Percentiles rank a stretch among this genome's conserved stretches.
Conservation (phyloP, 2,113 vertebrate species). For the Nanorana parkeri region DNA sequence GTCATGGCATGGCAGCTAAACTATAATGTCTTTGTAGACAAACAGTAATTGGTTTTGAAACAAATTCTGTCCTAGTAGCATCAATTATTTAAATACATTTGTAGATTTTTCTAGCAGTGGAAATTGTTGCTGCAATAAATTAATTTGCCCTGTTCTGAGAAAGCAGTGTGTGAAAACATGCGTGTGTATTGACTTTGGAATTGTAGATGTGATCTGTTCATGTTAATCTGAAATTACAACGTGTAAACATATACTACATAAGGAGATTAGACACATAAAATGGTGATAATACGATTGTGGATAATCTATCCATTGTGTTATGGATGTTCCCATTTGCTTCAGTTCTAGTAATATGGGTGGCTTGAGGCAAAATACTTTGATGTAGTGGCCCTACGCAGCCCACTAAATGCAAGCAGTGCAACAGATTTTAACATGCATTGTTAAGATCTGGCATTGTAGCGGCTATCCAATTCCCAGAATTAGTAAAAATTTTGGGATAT, state of each 20-base stretch:
- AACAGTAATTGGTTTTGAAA: slow-evolving; percentile 40
- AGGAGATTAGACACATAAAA: background rate
- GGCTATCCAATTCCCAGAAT: too few species aligned
- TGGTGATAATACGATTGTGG: background rate
- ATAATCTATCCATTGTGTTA: background rate
- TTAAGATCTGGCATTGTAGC: too few species aligned
- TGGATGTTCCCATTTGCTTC: too few species aligned
- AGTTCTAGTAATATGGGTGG: too few species aligned
- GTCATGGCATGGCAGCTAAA: slow-evolving; percentile 17
- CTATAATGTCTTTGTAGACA: slow-evolving; percentile 40
- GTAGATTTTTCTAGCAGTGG: slow-evolving; percentile 16
- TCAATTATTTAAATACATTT: slow-evolving; percentile 46
- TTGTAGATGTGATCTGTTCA: background rate
- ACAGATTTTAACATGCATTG: too few species aligned
- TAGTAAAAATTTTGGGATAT: too few species aligned
- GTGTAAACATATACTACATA: background rate
- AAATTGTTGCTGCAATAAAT: slow-evolving; percentile 4
- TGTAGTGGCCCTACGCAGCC: too few species aligned
- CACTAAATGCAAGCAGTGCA: too few species aligned
- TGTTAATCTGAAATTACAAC: background rate
- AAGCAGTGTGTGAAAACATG: background rate
- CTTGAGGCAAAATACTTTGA: too few species aligned
- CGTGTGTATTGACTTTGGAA: background rate
- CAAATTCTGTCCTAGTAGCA: slow-evolving; percentile 23
- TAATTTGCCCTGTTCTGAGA: background rate